Conservation (phyloP, 2,797 vertebrate species). For the Sebastes itinus region DNA sequence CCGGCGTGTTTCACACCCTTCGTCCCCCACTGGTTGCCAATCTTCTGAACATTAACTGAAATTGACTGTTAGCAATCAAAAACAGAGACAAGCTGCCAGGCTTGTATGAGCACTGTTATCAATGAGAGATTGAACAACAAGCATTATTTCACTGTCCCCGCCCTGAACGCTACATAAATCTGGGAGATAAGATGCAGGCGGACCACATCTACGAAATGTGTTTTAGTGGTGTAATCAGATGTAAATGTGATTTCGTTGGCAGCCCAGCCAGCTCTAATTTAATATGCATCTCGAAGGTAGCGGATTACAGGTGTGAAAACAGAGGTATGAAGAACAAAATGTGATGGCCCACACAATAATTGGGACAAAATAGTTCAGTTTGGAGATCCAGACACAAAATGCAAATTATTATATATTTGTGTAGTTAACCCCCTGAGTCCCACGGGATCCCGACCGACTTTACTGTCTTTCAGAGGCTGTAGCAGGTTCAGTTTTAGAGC, state of each 20-base stretch:
- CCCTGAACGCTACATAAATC: not conserved
- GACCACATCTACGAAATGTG: not conserved
- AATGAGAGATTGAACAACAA: not conserved
- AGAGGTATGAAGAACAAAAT: slow-evolving; percentile 6
- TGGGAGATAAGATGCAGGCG: not conserved
- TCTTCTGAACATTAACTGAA: not conserved
- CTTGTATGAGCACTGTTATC: not conserved
- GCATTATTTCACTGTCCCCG: not conserved
- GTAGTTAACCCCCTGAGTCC: too few relatives aligned
- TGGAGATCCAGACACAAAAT: not conserved
- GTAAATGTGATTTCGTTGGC: slow-evolving; percentile 38
- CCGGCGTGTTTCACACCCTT: not conserved
- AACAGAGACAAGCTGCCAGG: not conserved
- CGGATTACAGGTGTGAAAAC: not conserved
- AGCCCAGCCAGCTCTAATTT: not conserved
- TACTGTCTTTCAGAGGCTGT: too few relatives aligned
- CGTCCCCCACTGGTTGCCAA: not conserved
- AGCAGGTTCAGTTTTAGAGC: too few relatives aligned
- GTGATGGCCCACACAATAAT: slow-evolving; percentile 6
- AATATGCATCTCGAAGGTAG: slow-evolving; percentile 13
- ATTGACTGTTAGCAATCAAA: not conserved
- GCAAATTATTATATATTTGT: not conserved
- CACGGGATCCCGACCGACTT: too few relatives aligned
- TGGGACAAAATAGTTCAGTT: not conserved
- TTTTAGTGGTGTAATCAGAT: slow-evolving; percentile 21